phyloP scores from a whole-genome alignment of 2,888 invertebrate species.

The Drosophila dives region DNA sequence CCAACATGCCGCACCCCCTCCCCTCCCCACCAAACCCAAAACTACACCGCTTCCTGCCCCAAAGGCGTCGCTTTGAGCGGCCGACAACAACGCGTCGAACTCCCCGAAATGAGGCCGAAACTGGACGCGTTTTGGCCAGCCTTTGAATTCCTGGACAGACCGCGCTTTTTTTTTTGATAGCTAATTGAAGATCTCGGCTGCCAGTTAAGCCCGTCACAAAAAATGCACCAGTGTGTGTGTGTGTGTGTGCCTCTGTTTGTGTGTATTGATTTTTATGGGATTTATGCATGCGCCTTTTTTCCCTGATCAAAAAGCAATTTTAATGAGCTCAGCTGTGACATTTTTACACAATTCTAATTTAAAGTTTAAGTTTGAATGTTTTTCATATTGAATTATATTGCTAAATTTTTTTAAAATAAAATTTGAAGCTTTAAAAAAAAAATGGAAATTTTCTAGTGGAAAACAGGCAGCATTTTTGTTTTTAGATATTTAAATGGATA shows the following conservation, averaged over 20 bases:
- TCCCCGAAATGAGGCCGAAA: constrained; percentile 50
- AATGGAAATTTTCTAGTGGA: neutral
- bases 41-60: neutral
- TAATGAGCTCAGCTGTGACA: constrained; percentile 30
- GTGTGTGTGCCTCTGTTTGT: constrained; percentile 4
- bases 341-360: neutral
- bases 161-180: constrained; percentile 65
- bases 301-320: constrained; percentile 11
- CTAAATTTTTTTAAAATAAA: neutral
- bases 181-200: constrained; percentile 82
- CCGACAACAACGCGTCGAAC: constrained; percentile 52
- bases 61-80: constrained; percentile 49
- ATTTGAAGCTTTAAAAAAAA: neutral
- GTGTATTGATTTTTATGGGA: constrained; percentile 16
- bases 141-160: constrained; percentile 60
- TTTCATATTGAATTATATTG: neutral
- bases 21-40: neutral
- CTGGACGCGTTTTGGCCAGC: constrained; percentile 57
- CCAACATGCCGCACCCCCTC: neutral
- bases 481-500: neutral
- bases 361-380: neutral
- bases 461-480: neutral
- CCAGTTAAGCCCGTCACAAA: constrained; percentile 61
- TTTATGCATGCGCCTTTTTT: constrained; percentile 24
- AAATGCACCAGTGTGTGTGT: neutral